Base-by-base conservation (phyloP, 2,888 invertebrate genomes). In the Strigamia transsilvanica region DNA sequence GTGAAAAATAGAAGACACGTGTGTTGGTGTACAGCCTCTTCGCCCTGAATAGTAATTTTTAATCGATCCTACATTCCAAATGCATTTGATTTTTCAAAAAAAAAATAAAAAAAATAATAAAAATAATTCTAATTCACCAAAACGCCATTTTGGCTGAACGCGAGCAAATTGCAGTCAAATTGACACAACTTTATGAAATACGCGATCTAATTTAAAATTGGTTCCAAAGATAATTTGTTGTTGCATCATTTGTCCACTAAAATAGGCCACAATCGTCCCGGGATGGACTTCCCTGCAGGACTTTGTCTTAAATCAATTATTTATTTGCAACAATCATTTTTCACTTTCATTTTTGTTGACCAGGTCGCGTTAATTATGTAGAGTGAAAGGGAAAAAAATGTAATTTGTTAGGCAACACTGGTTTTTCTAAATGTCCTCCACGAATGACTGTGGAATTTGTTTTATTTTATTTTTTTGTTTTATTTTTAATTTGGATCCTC, bases 401-500 rank as follows among this genome's bases (percentile, higher is more conserved):
- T n/a, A 73, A 73, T 73, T 73, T 73, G 73, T 73, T 73, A 73
- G 73, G 73, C 73, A 73, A 73, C 73, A 32, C 73, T 73, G 73
- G 12, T 32, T 32, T 15, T 23, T 32, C 2, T 15, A 73, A 73
- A 32, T 73, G 73, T 73, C 73, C 13, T 73, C 32, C 32, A 73
- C 27, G 6, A 27, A 73, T 27, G 32, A 73, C 73, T 73, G 13
- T 12, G 73, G n/a, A 27, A 73, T 15, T 27, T 73, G 12, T 73
- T 73, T 32, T 73, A 27, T 32, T 27, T 32, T 32, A 23, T 21
- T 66, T 12, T 23, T 66, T 23, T 18, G 18, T 23, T 46, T 46
- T n/a, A 27, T 27, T 27, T 27, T 27, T 27, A 27, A 27, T 51
- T 13, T 18, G n/a, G n/a, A 56, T 56, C 73, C 32, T 73, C 13